Evolutionary conservation across 2,888 invertebrate species (phyloP).

Genomic region (Nipponacmea schrenckii): DNA sequence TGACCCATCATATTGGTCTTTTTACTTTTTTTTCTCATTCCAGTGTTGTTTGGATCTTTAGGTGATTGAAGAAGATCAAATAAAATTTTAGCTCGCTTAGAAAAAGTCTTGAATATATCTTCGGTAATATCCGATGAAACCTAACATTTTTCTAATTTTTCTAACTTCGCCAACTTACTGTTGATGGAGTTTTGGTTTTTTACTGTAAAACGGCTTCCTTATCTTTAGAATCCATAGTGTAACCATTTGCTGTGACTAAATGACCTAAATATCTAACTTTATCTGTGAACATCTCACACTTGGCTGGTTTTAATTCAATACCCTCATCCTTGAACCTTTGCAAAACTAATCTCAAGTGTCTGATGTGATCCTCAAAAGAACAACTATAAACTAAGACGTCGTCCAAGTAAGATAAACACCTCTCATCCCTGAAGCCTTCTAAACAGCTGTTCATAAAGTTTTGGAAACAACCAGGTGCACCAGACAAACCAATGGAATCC

Average conservation of each 20-base stretch:
- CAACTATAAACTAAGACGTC: conserved; percentile 25
- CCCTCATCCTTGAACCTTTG: conserved; percentile 20
- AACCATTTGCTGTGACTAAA: conserved; percentile 27
- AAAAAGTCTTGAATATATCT: conserved; percentile 27
- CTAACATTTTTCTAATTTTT: conserved; percentile 26
- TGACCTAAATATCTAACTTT: conserved; percentile 34
- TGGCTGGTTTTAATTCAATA: conserved; percentile 31
- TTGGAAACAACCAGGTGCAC: conserved; percentile 26
- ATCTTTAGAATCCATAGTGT: conserved; percentile 24
- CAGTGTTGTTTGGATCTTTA: not conserved
- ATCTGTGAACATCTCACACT: conserved; percentile 27
- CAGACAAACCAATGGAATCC: conserved; percentile 29
- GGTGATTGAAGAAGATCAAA: conserved; percentile 16
- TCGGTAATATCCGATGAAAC: conserved; percentile 28
- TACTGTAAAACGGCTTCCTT: conserved; percentile 21
- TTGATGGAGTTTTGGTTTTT: conserved; percentile 19
- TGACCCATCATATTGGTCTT: not conserved
- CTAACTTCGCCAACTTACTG: conserved; percentile 24
- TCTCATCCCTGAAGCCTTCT: conserved; percentile 16
- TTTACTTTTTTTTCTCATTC: too few relatives aligned
- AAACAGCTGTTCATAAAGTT: conserved; percentile 28
- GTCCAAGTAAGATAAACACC: conserved; percentile 27
- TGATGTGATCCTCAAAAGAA: conserved; percentile 19
- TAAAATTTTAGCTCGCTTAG: conserved; percentile 17
- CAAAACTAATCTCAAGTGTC: conserved; percentile 18